Base-by-base conservation (phyloP, 2,113 vertebrate species). In the Nanorana parkeri region DNA sequence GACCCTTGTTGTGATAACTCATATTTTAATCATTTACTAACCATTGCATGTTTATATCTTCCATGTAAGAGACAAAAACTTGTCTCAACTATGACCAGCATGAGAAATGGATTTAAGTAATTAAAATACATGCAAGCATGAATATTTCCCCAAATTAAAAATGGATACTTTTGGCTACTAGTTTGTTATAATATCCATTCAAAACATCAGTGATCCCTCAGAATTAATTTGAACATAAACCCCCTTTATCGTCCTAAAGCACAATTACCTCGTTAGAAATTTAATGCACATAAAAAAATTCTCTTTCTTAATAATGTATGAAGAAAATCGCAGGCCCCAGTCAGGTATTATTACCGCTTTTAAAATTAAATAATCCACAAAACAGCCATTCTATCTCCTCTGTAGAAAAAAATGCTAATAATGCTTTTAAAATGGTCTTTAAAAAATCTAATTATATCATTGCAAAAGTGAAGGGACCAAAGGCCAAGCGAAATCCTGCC, bases 381-480 rank as follows among this genome's bases (percentile, higher is more conserved):
- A 93, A 94, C 88, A 92, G 91, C 91, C 89, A 93, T 93, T 95
- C 94, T 92, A 93, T 95, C 95, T 94, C 92, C 74, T 87, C 90
- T 92, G 91, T 92, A 93, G 92, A 81, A 93, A 80, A 79, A 96
- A 94, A 94, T 94, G 93, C 94, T 94, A 94, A 93, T 93, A 95
- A 95, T 93, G 94, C 94, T 95, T 95, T 96, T 95, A 95, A 95
- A 97, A 96, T 95, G 94, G 94, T 95, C 95, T 96, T 95, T 94
- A 94, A 95, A 94, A 95, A 96, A 94, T 94, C 94, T 96, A 97
- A 98, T 96, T 96, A 95, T 94, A 94, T 95, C 94, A 94, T 94
- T 96, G 96, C 93, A 95, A 96, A 95, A 95, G 4, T 90, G 90
- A 93, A 76, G 89, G 94, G 94, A 96, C 94, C 94, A 95, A 97